Evolutionary conservation across 2,888 invertebrate genomes (phyloP).

Genomic region (Lithophane leautieri): DNA sequence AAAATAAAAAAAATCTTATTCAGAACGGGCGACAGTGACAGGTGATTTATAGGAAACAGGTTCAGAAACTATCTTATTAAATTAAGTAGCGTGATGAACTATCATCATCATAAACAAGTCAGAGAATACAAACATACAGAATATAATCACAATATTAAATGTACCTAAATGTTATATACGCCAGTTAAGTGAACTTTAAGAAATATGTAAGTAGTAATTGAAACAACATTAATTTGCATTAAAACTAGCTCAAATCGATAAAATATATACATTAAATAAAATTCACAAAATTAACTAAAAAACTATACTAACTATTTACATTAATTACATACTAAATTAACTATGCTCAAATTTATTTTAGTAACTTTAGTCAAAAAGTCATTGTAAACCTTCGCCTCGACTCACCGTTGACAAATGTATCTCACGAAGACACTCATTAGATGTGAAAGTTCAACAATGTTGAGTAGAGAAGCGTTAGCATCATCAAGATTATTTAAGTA

Average conservation of each 20-base stretch:
- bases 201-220: too few relatives aligned
- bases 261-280: too few relatives aligned
- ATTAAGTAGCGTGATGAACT: neutral
- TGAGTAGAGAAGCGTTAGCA: neutral
- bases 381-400: neutral
- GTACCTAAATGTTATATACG: too few relatives aligned
- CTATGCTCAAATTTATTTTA: neutral
- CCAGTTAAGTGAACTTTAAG: too few relatives aligned
- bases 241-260: too few relatives aligned
- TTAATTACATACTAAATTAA: too few relatives aligned
- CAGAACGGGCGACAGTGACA: neutral
- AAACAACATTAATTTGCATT: too few relatives aligned
- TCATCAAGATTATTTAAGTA: neutral
- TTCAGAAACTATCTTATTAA: neutral
- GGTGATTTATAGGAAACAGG: neutral
- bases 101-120: neutral
- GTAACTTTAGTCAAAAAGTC: neutral
- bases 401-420: too few relatives aligned
- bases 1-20: constrained; percentile 41
- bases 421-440: neutral
- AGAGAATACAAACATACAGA: too few relatives aligned
- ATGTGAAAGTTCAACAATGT: neutral
- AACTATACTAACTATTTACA: too few relatives aligned
- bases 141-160: neutral
- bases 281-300: too few relatives aligned